A percentile compares a stretch with the other conserved stretches of the same genome.
These are phyloP conservation scores for Psittacula cyanocephala DNA, from an alignment of 2,113 vertebrate species.

Conservation along the genomic window DNA sequence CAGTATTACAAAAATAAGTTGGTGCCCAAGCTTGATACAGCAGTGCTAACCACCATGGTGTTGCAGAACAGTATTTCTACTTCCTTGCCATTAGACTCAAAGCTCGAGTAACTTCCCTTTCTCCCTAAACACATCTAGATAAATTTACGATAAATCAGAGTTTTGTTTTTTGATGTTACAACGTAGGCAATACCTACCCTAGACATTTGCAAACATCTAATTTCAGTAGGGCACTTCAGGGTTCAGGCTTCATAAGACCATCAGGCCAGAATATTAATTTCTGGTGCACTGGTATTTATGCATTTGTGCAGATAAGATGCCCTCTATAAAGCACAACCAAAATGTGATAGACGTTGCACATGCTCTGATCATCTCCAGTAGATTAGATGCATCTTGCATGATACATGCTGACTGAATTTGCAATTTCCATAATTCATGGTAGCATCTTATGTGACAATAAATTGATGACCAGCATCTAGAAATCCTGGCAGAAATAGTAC, in stretches of 20 bases:
- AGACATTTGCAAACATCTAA: background rate
- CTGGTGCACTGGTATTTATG: background rate
- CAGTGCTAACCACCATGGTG: background rate
- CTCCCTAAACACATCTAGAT: background rate
- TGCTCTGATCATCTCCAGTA: background rate
- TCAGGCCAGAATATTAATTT: background rate
- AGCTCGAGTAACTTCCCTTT: background rate
- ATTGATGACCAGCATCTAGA: background rate
- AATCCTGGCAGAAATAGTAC: background rate
- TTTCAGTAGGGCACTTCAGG: background rate
- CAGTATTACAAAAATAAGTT: background rate
- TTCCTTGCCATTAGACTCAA: background rate
- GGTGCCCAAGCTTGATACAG: background rate
- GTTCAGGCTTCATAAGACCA: background rate
- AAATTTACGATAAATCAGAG: background rate
- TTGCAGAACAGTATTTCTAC: background rate
- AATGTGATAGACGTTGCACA: background rate
- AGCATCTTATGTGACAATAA: background rate
- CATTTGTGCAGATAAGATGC: background rate
- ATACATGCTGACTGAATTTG: background rate
- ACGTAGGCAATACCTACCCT: background rate
- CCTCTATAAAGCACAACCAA: background rate
- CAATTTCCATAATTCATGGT: background rate
- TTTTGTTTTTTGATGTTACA: background rate
- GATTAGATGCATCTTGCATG: background rate